These are phyloP conservation scores for Calameuta filiformis DNA, from an alignment of 2,888 invertebrate species.

Conservation along the genomic window DNA sequence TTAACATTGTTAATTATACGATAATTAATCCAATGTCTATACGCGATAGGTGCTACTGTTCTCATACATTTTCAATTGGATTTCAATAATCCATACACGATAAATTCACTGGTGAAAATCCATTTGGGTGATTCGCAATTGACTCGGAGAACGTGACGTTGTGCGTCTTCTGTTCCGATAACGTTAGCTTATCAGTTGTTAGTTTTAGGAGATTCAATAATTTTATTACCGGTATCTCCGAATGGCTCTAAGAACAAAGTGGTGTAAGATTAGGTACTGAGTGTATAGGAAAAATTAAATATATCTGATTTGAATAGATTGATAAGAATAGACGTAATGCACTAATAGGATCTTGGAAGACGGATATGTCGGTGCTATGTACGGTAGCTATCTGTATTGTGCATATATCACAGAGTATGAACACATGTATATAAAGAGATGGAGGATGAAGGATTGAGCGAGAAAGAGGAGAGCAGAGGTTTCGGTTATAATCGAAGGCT, in stretches of 20 bases:
- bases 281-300: background rate
- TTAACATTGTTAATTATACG: conserved; percentile 61
- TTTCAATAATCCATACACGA: conserved; percentile 43
- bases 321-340: conserved; percentile 41
- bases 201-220: background rate
- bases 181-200: background rate
- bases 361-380: conserved; percentile 50
- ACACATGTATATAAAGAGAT: conserved; percentile 23
- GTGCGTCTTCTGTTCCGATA: background rate
- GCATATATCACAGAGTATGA: background rate
- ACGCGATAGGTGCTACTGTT: conserved; percentile 17
- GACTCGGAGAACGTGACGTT: background rate
- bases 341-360: conserved; percentile 58
- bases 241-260: background rate
- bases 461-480: conserved; percentile 32
- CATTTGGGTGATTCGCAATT: background rate
- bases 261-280: background rate
- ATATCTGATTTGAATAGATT: background rate
- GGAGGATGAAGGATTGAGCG: conserved; percentile 13
- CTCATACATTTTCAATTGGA: conserved; percentile 34
- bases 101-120: background rate
- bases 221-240: background rate
- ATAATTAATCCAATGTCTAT: conserved; percentile 40
- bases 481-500: conserved; percentile 61
- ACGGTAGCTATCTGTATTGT: background rate